phyloP scores from a whole-genome alignment of 2,888 invertebrate genomes.

The Artemia sp. region DNA sequence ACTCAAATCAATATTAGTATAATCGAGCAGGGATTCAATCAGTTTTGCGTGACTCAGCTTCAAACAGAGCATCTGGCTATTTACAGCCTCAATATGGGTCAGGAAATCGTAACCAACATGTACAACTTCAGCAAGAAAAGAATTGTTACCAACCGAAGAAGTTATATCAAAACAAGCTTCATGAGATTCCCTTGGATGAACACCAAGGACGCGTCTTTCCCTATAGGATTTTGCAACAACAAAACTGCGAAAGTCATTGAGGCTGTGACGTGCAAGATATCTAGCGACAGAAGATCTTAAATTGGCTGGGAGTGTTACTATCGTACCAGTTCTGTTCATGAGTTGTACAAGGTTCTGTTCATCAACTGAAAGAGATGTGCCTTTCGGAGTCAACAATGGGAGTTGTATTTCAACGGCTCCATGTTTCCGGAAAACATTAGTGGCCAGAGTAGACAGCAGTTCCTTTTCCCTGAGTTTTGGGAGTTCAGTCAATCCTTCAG shows the following conservation, averaged over 20 bases:
- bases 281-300: constrained; percentile 59
- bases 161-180: constrained; percentile 90
- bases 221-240: constrained; percentile 70
- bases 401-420: constrained; percentile 62
- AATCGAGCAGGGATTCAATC: background rate
- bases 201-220: constrained; percentile 48
- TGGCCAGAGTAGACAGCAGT: constrained; percentile 16
- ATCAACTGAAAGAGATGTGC: constrained; percentile 37
- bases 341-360: constrained; percentile 47
- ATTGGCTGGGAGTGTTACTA: constrained; percentile 71
- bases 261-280: constrained; percentile 59
- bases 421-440: constrained; percentile 35
- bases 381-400: constrained; percentile 58
- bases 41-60: constrained; percentile 35
- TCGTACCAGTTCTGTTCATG: constrained; percentile 70
- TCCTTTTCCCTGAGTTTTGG: constrained; percentile 17
- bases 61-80: constrained; percentile 39
- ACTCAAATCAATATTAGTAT: constrained; percentile 11
- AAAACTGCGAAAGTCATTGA: constrained; percentile 62
- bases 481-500: constrained; percentile 32
- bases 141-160: constrained; percentile 46
- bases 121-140: constrained; percentile 18
- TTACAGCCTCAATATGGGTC: background rate
- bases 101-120: background rate
- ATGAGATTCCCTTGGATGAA: constrained; percentile 70